Evolutionary conservation across 2,888 invertebrate genomes (phyloP).

Genomic region (Drosophila cognata): DNA sequence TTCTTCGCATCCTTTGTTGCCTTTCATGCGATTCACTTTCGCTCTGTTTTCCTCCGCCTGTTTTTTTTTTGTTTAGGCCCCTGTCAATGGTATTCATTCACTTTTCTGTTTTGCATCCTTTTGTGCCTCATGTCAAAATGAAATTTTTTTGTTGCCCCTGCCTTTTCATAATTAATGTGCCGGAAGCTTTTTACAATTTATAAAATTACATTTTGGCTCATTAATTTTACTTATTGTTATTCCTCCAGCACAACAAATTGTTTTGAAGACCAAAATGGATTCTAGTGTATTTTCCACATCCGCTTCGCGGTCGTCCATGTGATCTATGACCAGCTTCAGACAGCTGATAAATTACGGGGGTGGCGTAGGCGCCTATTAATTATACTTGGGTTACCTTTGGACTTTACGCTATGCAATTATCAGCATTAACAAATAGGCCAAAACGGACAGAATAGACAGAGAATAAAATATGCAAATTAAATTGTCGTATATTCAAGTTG

Average conservation of each 20-base stretch:
- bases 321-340: slow-evolving; percentile 52
- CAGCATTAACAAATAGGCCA: slow-evolving; percentile 54
- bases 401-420: slow-evolving; percentile 30
- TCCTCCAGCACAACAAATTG: slow-evolving; percentile 59
- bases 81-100: slow-evolving; percentile 30
- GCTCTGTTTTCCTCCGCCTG: slow-evolving; percentile 36
- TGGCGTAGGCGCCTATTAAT: slow-evolving; percentile 53
- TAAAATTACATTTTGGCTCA: slow-evolving; percentile 78
- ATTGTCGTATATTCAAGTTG: neutral
- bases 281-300: slow-evolving; percentile 57
- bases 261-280: slow-evolving; percentile 60
- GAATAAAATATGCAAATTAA: slow-evolving; percentile 8
- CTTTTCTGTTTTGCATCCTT: slow-evolving; percentile 39
- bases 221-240: slow-evolving; percentile 77
- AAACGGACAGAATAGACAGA: slow-evolving; percentile 10
- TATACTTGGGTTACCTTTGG: slow-evolving; percentile 29
- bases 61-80: slow-evolving; percentile 22
- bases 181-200: slow-evolving; percentile 79
- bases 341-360: slow-evolving; percentile 59
- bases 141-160: slow-evolving; percentile 17
- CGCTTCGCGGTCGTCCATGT: slow-evolving; percentile 17
- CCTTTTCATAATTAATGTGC: slow-evolving; percentile 67
- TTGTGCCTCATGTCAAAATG: slow-evolving; percentile 32
- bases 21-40: slow-evolving; percentile 72
- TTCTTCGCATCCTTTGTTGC: slow-evolving; percentile 51